Evolutionary conservation across 2,797 vertebrate genomes (phyloP).

Genomic region (Anguilla megastoma): DNA sequence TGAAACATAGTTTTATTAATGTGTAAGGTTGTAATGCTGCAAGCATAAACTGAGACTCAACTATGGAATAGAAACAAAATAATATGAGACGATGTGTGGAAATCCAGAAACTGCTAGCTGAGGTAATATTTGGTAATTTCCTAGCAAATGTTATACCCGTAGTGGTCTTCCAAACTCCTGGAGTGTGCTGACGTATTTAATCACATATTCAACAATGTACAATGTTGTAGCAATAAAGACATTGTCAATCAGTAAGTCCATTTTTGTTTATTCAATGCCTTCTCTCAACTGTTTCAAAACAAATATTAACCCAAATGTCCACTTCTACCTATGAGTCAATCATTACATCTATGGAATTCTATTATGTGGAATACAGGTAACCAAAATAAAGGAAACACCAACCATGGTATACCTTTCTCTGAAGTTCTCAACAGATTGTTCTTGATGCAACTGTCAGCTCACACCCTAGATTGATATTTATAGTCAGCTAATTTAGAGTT

Average conservation of each 20-base stretch:
- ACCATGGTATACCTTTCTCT: neutral
- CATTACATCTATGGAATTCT: neutral
- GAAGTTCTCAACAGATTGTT: neutral
- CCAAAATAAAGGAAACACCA: neutral
- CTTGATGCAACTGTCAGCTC: too few relatives aligned
- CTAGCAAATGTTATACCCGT: neutral
- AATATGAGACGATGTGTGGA: neutral
- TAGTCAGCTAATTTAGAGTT: too few relatives aligned
- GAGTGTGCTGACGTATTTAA: neutral
- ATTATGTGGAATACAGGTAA: neutral
- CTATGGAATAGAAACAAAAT: neutral
- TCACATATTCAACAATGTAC: neutral
- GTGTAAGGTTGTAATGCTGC: neutral
- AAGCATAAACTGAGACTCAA: neutral
- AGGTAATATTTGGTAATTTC: neutral
- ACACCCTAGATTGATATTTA: too few relatives aligned
- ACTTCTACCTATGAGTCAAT: neutral
- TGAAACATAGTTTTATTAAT: conserved; percentile 2
- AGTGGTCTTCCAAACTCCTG: neutral
- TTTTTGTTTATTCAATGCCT: conserved; percentile 9
- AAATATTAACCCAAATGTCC: conserved; percentile 8
- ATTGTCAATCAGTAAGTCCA: neutral
- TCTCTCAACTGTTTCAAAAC: neutral
- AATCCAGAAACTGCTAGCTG: neutral
- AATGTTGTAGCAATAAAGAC: neutral